Evolutionary conservation across 2,888 invertebrate species (phyloP), one percentile per base, ranked within the genome.

Genomic region (Criorhina ranunculi): DNA sequence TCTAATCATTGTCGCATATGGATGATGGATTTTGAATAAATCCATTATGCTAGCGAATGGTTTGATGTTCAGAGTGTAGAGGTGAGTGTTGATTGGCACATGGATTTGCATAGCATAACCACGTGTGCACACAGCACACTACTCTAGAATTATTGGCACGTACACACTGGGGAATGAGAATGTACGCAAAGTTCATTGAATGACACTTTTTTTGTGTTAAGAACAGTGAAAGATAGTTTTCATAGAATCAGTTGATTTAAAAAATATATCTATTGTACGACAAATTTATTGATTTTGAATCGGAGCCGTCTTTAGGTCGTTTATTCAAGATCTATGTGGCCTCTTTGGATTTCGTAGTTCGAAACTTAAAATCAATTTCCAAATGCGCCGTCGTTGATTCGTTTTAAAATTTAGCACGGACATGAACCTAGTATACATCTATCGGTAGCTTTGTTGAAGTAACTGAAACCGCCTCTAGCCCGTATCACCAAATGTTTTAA

Each of bases 1-100:
- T 75, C 81, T 64, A 69, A 67, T 79, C 73, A 69, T 66, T 70
- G 80, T 66, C 70, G 69, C 69, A 53, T 55, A 80, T 70, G 70
- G 75, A 29, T 76, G 85, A 85, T 80, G 70, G 75, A 80, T 80
- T 76, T 59, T 40, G 60, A 80, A 85, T 70, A 66, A 85, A 85
- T 77, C 70, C 55, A 64, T 59, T 60, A 51, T 85, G 46, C 46
- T 33, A 46, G 42, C 24, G 9, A 15, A 44, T 51, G 35, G 17
- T 17, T 42, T 15, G 12, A 8, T 70, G n/a, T 62, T 15, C 19
- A 29, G 44, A n/a, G 40, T 51, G 64, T 24, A 35, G 17, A 6
- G 35, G 5, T 2, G 44, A 12, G 46, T 76, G 62, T 37, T 83
- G 82, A 83, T 83, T 83, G 82, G 66, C 72, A 78, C 59, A 37